phyloP scores from a whole-genome alignment of 2,797 vertebrate species.

The Gobionotothen gibberifrons region DNA sequence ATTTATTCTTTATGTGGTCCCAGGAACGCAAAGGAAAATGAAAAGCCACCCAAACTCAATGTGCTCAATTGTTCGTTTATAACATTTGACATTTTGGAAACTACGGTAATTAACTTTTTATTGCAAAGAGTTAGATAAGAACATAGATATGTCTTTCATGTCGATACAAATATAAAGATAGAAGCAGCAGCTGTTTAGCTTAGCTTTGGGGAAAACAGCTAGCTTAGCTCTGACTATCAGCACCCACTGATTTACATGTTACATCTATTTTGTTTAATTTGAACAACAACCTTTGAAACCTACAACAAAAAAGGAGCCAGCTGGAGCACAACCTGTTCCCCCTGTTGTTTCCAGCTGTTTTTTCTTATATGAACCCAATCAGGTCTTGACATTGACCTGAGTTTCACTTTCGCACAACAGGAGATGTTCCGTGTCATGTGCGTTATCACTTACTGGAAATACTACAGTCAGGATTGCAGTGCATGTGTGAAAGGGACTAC shows the following conservation, averaged over 20 bases:
- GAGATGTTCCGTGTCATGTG: too few species aligned
- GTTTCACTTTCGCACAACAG: too few species aligned
- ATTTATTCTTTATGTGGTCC: constrained; percentile 45
- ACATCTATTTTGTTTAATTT: not conserved
- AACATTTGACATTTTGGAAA: constrained; percentile 5
- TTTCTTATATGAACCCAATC: too few species aligned
- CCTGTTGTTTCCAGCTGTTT: too few species aligned
- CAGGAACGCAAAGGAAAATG: constrained; percentile 20
- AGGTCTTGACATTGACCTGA: too few species aligned
- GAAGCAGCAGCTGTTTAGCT: not conserved
- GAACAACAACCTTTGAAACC: not conserved
- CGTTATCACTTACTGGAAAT: too few species aligned
- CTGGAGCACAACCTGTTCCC: not conserved
- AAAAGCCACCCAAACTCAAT: constrained; percentile 17
- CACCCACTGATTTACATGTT: not conserved
- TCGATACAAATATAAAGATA: not conserved
- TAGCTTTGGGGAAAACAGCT: not conserved
- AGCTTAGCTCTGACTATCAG: not conserved
- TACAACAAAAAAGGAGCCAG: not conserved
- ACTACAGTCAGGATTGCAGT: too few species aligned
- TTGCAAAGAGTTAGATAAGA: not conserved
- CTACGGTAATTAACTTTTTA: not conserved
- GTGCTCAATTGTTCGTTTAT: constrained; percentile 15
- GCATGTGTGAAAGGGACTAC: not conserved
- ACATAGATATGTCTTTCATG: too few species aligned